Evolutionary conservation across 2,888 invertebrate species (phyloP).

Genomic region (Laothoe populi): DNA sequence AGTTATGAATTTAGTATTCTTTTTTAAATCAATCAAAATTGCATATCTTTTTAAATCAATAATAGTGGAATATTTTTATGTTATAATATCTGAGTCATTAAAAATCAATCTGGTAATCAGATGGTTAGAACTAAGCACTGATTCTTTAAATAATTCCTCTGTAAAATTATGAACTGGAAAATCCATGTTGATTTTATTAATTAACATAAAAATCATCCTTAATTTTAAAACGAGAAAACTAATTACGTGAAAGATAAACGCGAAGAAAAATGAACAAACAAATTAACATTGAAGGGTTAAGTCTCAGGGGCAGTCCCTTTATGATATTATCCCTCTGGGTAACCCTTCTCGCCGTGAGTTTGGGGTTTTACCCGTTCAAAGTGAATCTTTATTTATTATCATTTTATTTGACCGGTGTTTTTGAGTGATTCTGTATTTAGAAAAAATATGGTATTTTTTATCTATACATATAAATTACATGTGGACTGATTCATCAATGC

Average conservation of each 20-base stretch:
- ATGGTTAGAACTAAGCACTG: neutral
- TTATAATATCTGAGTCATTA: no score
- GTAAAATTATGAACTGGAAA: neutral
- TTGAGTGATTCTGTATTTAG: no score
- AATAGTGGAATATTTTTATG: no score
- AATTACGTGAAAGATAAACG: constrained; percentile 52
- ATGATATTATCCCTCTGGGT: constrained; percentile 68
- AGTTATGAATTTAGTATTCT: no score
- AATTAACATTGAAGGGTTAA: constrained; percentile 77
- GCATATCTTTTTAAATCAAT: no score
- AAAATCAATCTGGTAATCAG: no score
- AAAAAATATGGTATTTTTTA: no score
- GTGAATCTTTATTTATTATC: constrained; percentile 50
- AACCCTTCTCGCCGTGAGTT: constrained; percentile 52
- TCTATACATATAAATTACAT: no score
- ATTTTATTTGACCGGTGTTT: constrained; percentile 36
- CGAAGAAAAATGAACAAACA: constrained; percentile 73
- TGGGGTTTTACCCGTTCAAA: constrained; percentile 46
- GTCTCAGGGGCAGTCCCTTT: constrained; percentile 66
- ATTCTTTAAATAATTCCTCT: neutral
- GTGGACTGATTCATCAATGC: no score
- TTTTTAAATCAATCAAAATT: no score
- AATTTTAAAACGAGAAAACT: constrained; percentile 45
- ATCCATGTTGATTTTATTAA: neutral
- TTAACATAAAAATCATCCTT: constrained; percentile 32